Percentiles rank a stretch among this genome's conserved stretches.
phyloP scores from a whole-genome alignment of 1,140 invertebrate species.

The Drosophila hydei region DNA sequence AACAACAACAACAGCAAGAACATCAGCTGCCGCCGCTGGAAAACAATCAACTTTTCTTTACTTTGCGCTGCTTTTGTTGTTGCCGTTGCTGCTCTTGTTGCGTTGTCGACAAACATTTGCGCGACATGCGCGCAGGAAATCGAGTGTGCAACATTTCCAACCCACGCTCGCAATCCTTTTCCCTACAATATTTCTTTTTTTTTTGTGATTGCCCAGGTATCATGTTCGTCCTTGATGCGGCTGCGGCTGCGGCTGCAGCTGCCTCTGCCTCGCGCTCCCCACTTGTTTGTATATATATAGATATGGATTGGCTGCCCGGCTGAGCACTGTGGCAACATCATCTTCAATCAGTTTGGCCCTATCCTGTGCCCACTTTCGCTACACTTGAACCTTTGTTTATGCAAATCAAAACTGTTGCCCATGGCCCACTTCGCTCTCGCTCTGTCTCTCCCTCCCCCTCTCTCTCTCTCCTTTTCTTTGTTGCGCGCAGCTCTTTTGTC shows the following conservation, averaged over 20 bases:
- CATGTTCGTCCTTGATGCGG: constrained; percentile 56
- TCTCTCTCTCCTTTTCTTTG: constrained; percentile 6
- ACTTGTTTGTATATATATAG: not conserved
- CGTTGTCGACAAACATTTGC: constrained; percentile 67
- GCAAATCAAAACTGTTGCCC: constrained; percentile 80
- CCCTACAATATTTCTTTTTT: constrained; percentile 1
- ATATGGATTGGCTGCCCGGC: constrained; percentile 3
- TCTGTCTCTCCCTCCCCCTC: not conserved
- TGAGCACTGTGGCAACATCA: constrained; percentile 37
- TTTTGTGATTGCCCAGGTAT: constrained; percentile 52
- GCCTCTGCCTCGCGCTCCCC: constrained; percentile 19
- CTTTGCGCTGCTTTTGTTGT: constrained; percentile 32
- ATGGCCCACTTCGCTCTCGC: constrained; percentile 60
- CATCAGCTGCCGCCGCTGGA: constrained; percentile 29
- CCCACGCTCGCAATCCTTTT: constrained; percentile 1
- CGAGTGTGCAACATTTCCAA: constrained; percentile 76
- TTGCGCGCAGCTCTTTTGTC: constrained; percentile 11
- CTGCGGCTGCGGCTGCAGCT: constrained; percentile 6
- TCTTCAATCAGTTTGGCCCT: constrained; percentile 70
- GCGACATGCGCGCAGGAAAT: constrained; percentile 79
- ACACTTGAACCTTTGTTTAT: constrained; percentile 81
- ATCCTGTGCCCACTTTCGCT: constrained; percentile 65
- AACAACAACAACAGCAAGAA: constrained; percentile 10
- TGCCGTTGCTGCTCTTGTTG: constrained; percentile 37
- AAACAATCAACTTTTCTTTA: constrained; percentile 72